Conservation (phyloP, 1,140 invertebrate species). For the Cecropterus lyciades region DNA sequence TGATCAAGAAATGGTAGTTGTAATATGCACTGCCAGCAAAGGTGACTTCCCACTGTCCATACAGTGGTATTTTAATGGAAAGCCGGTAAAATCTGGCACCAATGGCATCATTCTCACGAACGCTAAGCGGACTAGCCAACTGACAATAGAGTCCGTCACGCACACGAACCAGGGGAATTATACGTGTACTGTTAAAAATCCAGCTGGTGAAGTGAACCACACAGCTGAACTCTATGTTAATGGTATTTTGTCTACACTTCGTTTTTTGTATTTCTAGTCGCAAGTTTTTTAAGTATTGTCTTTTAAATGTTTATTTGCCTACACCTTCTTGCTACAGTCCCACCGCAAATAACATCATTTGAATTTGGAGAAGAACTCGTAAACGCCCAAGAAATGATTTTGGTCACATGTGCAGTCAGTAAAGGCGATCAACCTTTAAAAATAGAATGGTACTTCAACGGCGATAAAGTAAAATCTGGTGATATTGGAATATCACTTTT, state of each 20-base stretch:
- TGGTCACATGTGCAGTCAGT: slow-evolving; percentile 84
- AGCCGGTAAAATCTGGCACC: slow-evolving; percentile 75
- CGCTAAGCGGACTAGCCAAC: slow-evolving; percentile 80
- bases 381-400: slow-evolving; percentile 85
- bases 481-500: slow-evolving; percentile 86
- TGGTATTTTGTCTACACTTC: slow-evolving; percentile 66
- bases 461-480: slow-evolving; percentile 73
- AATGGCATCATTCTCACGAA: slow-evolving; percentile 75
- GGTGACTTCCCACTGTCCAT: slow-evolving; percentile 82
- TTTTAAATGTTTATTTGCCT: slow-evolving; percentile 45
- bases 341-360: slow-evolving; percentile 86
- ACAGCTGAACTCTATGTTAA: slow-evolving; percentile 86
- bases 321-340: slow-evolving; percentile 75
- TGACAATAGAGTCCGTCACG: slow-evolving; percentile 86
- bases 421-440: slow-evolving; percentile 88
- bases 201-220: slow-evolving; percentile 86
- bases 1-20: slow-evolving; percentile 88
- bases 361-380: slow-evolving; percentile 84
- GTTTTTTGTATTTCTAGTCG: slow-evolving; percentile 19
- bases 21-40: slow-evolving; percentile 85
- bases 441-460: slow-evolving; percentile 87
- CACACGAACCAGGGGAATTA: slow-evolving; percentile 89
- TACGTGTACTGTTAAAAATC: slow-evolving; percentile 88
- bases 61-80: slow-evolving; percentile 85
- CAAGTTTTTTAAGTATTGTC: slow-evolving; percentile 16